Evolutionary conservation across 2,888 invertebrate species (phyloP), one percentile per base, ranked within the genome.

Genomic region (Caenorhabditis japonica): DNA sequence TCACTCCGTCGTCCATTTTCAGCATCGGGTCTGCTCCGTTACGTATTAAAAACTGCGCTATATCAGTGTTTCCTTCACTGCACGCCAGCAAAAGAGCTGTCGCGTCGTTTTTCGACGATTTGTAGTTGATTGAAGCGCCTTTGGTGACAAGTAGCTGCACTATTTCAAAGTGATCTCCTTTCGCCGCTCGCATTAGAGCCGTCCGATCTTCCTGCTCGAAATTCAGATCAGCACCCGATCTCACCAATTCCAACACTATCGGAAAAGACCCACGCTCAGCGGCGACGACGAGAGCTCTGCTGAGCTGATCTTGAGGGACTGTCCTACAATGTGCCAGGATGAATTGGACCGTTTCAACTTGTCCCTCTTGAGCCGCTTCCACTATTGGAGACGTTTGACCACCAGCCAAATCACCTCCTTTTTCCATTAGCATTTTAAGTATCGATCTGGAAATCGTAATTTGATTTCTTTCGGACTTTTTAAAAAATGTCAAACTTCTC

Each of bases 281-380:
- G 0, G 60, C 73, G 27, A 38, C 33, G 1, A 64, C 39, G 5
- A 72, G 52, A 23, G 64, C 72, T 23, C 61, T 19, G 15, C 51
- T 61, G 10, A 73, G 38, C 17, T 73, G 66, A 13, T 73, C 51
- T 38, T 61, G 51, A 4, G 66, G 73, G 7, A 73, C 27, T 4
- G 30, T 19, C 34, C 34, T 43, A 25, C 55, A 56, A 27, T 73
- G 51, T 3, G 59, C 55, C 8, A 90, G 84, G 13, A 90, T 88
- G 77, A 88, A 89, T 60, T 88, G 85, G 60, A 94, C 96, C 68
- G 97, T 92, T 87, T 96, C 95, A 19, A 95, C 90, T 88, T 97
- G 97, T 13, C 97, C 97, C 89, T 97, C 97, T 27, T 97, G 97
- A 4, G 96, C 93, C 41, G 97, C 97, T 90, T 99, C 97, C 95